Percentiles rank a stretch among this genome's conserved stretches.
These are phyloP conservation scores for Smittia aterrima DNA, from an alignment of 2,888 invertebrate species.

Conservation along the genomic window DNA sequence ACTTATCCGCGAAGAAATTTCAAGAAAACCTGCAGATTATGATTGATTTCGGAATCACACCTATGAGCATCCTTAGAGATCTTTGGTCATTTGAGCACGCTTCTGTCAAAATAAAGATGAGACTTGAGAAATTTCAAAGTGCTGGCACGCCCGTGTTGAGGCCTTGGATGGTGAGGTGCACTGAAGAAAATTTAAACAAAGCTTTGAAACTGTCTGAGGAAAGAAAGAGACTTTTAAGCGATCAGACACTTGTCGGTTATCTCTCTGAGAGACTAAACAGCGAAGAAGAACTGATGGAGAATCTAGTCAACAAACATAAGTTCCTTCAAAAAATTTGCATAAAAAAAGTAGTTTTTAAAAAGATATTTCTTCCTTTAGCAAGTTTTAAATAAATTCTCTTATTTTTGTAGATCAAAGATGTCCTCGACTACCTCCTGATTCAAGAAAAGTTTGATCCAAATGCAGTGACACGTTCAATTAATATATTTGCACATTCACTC, in stretches of 20 bases:
- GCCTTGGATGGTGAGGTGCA: not conserved
- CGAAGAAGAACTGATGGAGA: conserved; percentile 42
- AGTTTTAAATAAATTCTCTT: not conserved
- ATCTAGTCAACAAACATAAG: conserved; percentile 57
- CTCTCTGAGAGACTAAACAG: not conserved
- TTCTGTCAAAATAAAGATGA: not conserved
- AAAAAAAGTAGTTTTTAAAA: conserved; percentile 58
- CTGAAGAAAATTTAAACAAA: not conserved
- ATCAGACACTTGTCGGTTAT: not conserved
- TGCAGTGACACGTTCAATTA: not conserved
- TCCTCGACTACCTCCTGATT: not conserved
- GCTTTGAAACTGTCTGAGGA: not conserved
- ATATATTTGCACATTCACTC: not conserved
- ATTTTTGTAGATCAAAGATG: not conserved
- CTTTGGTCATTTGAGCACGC: not conserved
- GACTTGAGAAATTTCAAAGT: not conserved
- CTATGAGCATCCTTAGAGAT: not conserved
- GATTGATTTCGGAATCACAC: not conserved
- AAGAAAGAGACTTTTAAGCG: not conserved
- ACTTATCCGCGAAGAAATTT: not conserved
- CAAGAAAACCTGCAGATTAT: not conserved
- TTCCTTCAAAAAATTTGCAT: conserved; percentile 57
- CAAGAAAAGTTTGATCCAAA: not conserved
- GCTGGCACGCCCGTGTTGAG: not conserved
- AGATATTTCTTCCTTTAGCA: too few species aligned